Percentiles rank a stretch among this genome's conserved stretches.
phyloP scores from a whole-genome alignment of 2,113 vertebrate genomes.

The Scolopax mira region DNA sequence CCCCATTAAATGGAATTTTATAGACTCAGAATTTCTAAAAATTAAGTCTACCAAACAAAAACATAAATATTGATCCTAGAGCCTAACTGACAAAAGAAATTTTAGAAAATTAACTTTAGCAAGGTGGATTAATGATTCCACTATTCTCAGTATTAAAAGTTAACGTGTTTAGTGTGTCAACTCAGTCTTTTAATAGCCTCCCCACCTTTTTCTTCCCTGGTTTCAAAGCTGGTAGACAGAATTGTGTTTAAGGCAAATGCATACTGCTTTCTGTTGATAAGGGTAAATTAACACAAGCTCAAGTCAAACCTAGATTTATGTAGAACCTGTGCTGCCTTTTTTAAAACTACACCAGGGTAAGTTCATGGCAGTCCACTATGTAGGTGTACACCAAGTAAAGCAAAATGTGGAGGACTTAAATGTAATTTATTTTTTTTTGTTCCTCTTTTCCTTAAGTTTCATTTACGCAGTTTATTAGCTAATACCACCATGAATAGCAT shows the following conservation, averaged over 20 bases:
- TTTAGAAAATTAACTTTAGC: neutral
- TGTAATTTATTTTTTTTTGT: neutral
- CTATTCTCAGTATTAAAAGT: neutral
- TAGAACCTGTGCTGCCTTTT: neutral
- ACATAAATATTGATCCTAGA: neutral
- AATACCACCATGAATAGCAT: neutral
- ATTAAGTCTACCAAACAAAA: neutral
- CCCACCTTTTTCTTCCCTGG: neutral
- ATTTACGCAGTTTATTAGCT: neutral
- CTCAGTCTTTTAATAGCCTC: neutral
- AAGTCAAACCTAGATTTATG: neutral
- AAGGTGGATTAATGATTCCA: neutral
- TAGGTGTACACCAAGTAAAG: neutral
- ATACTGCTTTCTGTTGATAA: neutral
- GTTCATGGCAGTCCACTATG: neutral
- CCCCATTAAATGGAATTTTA: neutral
- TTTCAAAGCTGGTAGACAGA: neutral
- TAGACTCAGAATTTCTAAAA: neutral
- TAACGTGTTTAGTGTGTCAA: neutral
- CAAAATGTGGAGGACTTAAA: neutral
- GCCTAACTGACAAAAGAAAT: neutral
- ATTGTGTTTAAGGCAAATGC: neutral
- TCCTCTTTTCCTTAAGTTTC: neutral
- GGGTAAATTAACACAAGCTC: neutral
- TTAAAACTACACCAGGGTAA: neutral